Base-by-base conservation (phyloP, 2,113 vertebrate genomes). In the Etheostoma spectabile region DNA sequence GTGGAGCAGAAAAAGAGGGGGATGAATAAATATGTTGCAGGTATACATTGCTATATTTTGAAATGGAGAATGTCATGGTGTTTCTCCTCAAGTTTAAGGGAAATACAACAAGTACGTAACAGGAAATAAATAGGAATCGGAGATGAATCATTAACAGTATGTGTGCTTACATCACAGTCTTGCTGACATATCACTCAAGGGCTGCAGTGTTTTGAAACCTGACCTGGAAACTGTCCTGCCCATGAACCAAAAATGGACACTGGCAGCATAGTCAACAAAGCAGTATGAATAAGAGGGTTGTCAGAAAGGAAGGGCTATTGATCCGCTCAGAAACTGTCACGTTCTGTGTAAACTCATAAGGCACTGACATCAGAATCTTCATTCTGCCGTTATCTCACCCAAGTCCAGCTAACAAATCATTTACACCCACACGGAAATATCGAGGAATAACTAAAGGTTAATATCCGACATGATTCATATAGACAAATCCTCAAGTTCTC, bases 211-310 rank as follows among this genome's bases (percentile, higher is more conserved):
- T 92, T 91, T 87, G 67, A 87, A 92, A 91, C 63, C 79, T 92
- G 86, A 93, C 93, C 92, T 79, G 93, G 88, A 92, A 92, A 93
- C 90, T 78, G 92, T 91, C 88, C 75, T 87, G 88, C 83, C 85
- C 62, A 1, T 90, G 87, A 91, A 93, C 88, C 84, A 93, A 92
- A 92, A 87, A 92, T 92, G 91, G 87, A 86, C 19, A 69, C 77
- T 33, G 63, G 65, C 2, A 1, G 84, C 46, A 86, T 61, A 70
- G 91, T 94, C 91, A 93, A 93, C 89, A 93, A 86, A 87, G 87
- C 78, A 21, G 83, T 38, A 92, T 95, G 94, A 94, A 93, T 94
- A 92, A 91, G 81, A 86, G 88, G 86, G 92, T 65, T 94, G 90
- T 92, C 67, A 70, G 66, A 66, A 74, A 88, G 87, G 88, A 92